Base-by-base conservation (phyloP, 2,888 invertebrate genomes). In the Eristalis intricaria region DNA sequence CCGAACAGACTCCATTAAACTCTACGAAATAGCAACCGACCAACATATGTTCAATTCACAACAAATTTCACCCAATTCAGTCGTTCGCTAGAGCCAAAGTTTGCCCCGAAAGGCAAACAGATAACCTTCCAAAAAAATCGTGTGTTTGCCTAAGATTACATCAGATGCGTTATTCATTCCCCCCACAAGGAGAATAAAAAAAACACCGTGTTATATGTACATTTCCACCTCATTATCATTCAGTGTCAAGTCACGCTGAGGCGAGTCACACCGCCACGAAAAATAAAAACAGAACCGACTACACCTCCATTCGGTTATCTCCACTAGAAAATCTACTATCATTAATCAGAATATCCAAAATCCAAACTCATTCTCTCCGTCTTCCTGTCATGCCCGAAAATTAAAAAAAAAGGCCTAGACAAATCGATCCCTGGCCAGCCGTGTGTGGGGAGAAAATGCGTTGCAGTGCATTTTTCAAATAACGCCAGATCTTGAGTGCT, bases 171-270 rank as follows among this genome's bases (percentile, higher is more conserved):
- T 70, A 40, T 68, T 71, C 40, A 65, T 68, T 68, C 19, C 50
- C 19, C 50, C 50, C 19, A 19, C 19, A 50, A 15, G 43, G 15
- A n/a, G n/a, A n/a, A 15, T 19, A 11, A 26, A 68, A n/a, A 64
- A 74, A 74, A 26, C 15, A 43, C 7, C 80, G 64, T 74, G 68
- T 50, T 68, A 63, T 61, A 56, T 63, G 63, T 29, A 58, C 63
- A 69, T 80, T 73, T 76, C 68, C 60, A 78, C 40, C 65, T 78
- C 60, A 70, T 86, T 74, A 78, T 70, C 69, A 78, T 78, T 70
- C 82, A 74, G 77, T 76, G 78, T 82, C 74, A 82, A 74, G 85
- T 86, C 85, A 86, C 69, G 78, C 74, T 60, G 85, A 19, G 71
- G 29, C 68, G 22, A 71, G 26, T 19, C 19, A 58, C 61, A 61